Evolutionary conservation across 1,140 invertebrate genomes (phyloP), one percentile per base, ranked within the genome.

Genomic region (Danaus melanippus): DNA sequence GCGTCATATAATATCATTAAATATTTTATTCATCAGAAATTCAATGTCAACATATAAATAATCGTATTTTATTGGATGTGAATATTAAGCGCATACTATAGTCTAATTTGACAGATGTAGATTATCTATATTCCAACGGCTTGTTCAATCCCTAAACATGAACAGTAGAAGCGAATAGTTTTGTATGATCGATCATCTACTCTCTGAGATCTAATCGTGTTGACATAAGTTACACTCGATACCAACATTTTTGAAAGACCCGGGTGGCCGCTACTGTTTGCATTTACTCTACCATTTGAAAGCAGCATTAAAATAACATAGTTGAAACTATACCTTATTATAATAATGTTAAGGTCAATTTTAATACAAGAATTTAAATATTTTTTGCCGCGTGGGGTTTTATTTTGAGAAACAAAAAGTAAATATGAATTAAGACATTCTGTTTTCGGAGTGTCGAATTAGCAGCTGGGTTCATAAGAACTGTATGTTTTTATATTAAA

Each of bases 201-300:
- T 64, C 61, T 59, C 64, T 66, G 65, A 58, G 66, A 64, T 32
- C 70, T 79, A 79, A 79, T 82, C 74, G 74, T 82, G 69, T 82
- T 82, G 76, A 72, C 68, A 60, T 60, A 69, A 66, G 69, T 68
- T 68, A 74, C 76, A 79, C 76, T 79, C 54, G 67, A 78, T 62
- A 67, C 60, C 56, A 67, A 76, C 60, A 70, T 66, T 68, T 71
- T 79, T 74, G 15, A 74, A 71, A 69, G 71, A 58, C 64, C 59
- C 62, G 75, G 77, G 80, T 78, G 80, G 69, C 76, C 56, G 78
- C 78, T 84, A 78, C 80, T 81, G 80, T 81, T 78, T 81, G 75
- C 67, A 46, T 77, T 78, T 67, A 56, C 57, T 67, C 77, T 78
- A 74, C 69, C 66, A 72, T 72, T 70, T 68, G 63, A 74, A 79